phyloP scores from a whole-genome alignment of 2,113 vertebrate species.

The Oryzias melastigma region DNA sequence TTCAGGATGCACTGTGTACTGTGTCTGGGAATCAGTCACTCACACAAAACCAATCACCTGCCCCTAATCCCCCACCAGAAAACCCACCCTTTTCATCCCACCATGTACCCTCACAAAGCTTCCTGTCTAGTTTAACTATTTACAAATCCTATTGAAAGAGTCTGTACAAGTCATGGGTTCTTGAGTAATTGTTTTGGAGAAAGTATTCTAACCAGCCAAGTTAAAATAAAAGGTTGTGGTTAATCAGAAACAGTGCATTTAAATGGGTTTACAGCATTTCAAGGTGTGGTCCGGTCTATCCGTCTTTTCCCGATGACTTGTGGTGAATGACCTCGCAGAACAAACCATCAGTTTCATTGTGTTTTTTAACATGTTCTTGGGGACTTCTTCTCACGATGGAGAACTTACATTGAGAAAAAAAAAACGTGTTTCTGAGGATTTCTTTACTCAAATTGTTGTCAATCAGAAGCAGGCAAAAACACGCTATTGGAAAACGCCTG shows the following conservation, averaged over 20 bases:
- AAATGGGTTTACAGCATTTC: conserved; percentile 14
- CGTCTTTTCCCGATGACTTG: conserved; percentile 19
- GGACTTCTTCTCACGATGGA: too few species aligned
- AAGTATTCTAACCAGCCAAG: conserved; percentile 26
- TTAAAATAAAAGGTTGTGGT: conserved; percentile 40
- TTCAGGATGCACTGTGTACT: conserved; percentile 75
- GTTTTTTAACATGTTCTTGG: too few species aligned
- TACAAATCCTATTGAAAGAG: conserved; percentile 48
- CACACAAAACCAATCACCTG: conserved; percentile 72
- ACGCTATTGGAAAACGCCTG: too few species aligned
- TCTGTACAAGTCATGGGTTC: conserved; percentile 24
- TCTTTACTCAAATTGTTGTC: too few species aligned
- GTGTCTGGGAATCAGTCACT: conserved; percentile 75
- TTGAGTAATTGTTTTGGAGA: conserved; percentile 27
- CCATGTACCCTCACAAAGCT: conserved; percentile 43
- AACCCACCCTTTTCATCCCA: conserved; percentile 45
- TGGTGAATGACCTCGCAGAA: conserved; percentile 7
- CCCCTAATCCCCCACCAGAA: conserved; percentile 23
- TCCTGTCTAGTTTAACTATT: conserved; percentile 68
- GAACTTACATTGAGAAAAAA: too few species aligned
- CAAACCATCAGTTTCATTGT: neutral
- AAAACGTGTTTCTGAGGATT: too few species aligned
- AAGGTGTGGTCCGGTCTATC: conserved; percentile 29
- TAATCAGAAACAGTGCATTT: conserved; percentile 54
- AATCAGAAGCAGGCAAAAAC: too few species aligned